These are phyloP conservation scores for Phortica okadai DNA, from an alignment of 2,888 invertebrate species.

Conservation along the genomic window DNA sequence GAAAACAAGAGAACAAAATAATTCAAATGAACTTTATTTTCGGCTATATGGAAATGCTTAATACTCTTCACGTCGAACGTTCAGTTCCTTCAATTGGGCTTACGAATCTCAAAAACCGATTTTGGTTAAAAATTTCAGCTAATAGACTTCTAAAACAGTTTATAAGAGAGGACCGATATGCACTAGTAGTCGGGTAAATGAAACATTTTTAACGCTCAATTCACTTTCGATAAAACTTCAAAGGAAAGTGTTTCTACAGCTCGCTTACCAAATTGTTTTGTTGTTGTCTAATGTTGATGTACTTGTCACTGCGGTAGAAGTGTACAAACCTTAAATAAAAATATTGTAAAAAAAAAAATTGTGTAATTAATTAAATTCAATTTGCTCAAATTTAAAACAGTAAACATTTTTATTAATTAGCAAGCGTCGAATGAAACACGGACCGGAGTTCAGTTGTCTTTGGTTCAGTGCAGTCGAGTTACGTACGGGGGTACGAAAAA, in stretches of 20 bases:
- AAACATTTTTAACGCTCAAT: too few relatives aligned
- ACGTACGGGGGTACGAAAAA: conserved; percentile 48
- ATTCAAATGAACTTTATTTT: background rate
- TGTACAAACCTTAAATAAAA: background rate
- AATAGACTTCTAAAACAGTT: too few relatives aligned
- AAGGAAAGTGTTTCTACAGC: too few relatives aligned
- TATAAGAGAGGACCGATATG: too few relatives aligned
- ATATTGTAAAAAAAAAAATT: background rate
- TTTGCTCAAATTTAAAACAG: conserved; percentile 43
- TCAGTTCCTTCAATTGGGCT: too few relatives aligned
- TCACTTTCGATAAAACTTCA: too few relatives aligned
- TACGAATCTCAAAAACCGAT: too few relatives aligned
- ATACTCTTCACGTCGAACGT: too few relatives aligned
- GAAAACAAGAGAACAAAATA: background rate
- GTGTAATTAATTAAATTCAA: conserved; percentile 57
- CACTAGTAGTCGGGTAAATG: too few relatives aligned
- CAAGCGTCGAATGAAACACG: conserved; percentile 41
- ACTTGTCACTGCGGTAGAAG: background rate
- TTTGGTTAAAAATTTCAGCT: too few relatives aligned
- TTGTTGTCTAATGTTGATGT: background rate
- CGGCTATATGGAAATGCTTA: background rate
- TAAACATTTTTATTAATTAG: conserved; percentile 65
- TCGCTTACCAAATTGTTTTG: too few relatives aligned
- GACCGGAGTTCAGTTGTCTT: conserved; percentile 41
- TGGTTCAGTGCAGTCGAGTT: conserved; percentile 30